Evolutionary conservation across 2,797 vertebrate species (phyloP).

Genomic region (Myotis myotis): DNA sequence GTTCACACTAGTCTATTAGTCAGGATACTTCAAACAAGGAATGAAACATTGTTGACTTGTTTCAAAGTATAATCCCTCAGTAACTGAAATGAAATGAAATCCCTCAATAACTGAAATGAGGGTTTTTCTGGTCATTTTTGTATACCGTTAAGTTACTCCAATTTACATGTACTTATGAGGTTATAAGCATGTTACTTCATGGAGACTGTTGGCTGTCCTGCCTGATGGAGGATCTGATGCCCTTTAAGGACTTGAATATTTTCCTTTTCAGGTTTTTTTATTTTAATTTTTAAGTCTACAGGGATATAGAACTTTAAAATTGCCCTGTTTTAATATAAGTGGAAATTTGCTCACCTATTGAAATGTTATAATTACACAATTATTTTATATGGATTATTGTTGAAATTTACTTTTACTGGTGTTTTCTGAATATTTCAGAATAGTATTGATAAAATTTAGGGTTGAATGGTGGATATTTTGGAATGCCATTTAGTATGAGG

Average conservation of each 20-base stretch:
- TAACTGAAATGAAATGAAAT: constrained; percentile 63
- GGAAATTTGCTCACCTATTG: constrained; percentile 66
- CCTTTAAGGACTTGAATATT: constrained; percentile 67
- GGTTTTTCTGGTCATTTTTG: constrained; percentile 70
- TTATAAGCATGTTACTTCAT: constrained; percentile 75
- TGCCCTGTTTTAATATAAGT: constrained; percentile 74
- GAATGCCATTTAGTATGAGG: constrained; percentile 53
- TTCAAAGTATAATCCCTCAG: constrained; percentile 59
- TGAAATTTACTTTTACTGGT: constrained; percentile 68
- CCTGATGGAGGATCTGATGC: constrained; percentile 80
- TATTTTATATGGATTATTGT: constrained; percentile 60
- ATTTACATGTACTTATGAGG: constrained; percentile 72
- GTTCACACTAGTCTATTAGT: constrained; percentile 72
- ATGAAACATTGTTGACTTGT: constrained; percentile 67
- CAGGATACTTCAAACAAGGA: constrained; percentile 40
- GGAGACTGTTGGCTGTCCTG: constrained; percentile 64
- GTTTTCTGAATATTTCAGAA: constrained; percentile 78
- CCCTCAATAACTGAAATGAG: constrained; percentile 50
- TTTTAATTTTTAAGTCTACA: constrained; percentile 31
- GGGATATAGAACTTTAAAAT: constrained; percentile 72
- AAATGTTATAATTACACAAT: constrained; percentile 74
- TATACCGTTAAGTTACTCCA: constrained; percentile 68
- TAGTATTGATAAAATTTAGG: constrained; percentile 77
- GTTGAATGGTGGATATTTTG: constrained; percentile 74
- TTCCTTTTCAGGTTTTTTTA: constrained; percentile 49